A percentile compares a stretch with the other conserved stretches of the same genome.
Evolutionary conservation across 1,140 invertebrate species (phyloP).

Genomic region (Diachasmimorpha longicaudata): DNA sequence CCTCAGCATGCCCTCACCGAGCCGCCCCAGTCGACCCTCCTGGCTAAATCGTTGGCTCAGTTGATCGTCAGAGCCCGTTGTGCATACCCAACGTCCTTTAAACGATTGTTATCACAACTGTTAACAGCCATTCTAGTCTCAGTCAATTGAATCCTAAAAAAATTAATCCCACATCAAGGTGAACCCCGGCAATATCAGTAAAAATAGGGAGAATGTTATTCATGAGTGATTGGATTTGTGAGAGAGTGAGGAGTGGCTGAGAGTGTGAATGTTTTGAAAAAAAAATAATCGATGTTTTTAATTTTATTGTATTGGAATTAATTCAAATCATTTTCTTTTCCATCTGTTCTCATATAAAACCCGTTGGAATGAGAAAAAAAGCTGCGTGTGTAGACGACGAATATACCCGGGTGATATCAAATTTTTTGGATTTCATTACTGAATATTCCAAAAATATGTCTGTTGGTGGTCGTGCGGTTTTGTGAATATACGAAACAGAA

Average conservation of each 20-base stretch:
- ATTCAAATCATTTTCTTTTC: not conserved
- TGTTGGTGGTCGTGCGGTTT: not conserved
- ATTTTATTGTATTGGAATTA: not conserved
- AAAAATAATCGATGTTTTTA: no score
- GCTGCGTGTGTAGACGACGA: not conserved
- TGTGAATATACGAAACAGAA: not conserved
- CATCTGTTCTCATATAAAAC: not conserved
- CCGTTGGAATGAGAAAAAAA: not conserved
- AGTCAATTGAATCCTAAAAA: not conserved
- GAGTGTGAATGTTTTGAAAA: not conserved
- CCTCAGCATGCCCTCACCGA: not conserved
- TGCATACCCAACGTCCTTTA: not conserved
- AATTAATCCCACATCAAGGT: not conserved
- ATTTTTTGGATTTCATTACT: not conserved
- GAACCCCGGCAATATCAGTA: not conserved
- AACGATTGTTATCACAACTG: not conserved
- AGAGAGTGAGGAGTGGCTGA: not conserved
- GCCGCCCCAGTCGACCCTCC: not conserved
- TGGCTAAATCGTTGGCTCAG: conserved; percentile 1
- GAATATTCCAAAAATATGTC: not conserved
- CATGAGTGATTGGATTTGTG: not conserved
- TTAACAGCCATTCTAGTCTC: no score
- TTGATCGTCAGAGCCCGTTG: not conserved
- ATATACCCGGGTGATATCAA: not conserved
- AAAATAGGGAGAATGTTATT: not conserved